Base-by-base conservation (phyloP, 2,113 vertebrate species). In the Glaucomys volans region DNA sequence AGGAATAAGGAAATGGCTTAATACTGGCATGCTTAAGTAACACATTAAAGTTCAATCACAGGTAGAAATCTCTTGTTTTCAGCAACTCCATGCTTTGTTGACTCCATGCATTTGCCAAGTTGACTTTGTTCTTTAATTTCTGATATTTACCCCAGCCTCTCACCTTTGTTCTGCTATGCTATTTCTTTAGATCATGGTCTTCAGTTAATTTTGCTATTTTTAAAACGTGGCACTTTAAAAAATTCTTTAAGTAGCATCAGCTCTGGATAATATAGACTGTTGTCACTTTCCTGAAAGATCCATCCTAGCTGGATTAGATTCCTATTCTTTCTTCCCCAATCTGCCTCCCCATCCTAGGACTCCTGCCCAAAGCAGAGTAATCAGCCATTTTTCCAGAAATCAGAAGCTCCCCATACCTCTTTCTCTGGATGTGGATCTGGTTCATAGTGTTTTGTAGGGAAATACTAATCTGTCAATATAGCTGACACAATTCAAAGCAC, bases 161-260 rank as follows among this genome's bases (percentile, higher is more conserved):
- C 37, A 67, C 24, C 24, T 67, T 67, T 76, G 44, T 30, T 75
- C 24, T 59, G 20, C 71, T 59, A 20, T 52, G 14, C 59, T 71
- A 5, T 69, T 85, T 76, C 17, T 90, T 85, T 84, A 16, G 18
- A 57, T 80, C 66, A 75, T 37, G 37, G 4, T 40, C 16, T 57
- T 92, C 18, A 75, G 42, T 92, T 59, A 47, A 76, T 81, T 69
- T 87, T 76, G 26, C 17, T 87, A 11, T 77, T 37, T 67, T 76
- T 4, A 76, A 67, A 95, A 95, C 22, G 44, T 89, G 47, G 35
- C 40, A 44, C 44, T 81, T 95, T 79, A 6, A 67, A 75, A 80
- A 30, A 30, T 44, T 40, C 8, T 91, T 85, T 67, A 87, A 72
- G 22, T 44, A 74, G 62, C 13, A 52, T 52, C 20, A 82, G 28